A percentile compares a stretch with the other conserved stretches of the same genome.
Evolutionary conservation across 2,888 invertebrate species (phyloP).

Genomic region (Exephanes ischioxanthus): DNA sequence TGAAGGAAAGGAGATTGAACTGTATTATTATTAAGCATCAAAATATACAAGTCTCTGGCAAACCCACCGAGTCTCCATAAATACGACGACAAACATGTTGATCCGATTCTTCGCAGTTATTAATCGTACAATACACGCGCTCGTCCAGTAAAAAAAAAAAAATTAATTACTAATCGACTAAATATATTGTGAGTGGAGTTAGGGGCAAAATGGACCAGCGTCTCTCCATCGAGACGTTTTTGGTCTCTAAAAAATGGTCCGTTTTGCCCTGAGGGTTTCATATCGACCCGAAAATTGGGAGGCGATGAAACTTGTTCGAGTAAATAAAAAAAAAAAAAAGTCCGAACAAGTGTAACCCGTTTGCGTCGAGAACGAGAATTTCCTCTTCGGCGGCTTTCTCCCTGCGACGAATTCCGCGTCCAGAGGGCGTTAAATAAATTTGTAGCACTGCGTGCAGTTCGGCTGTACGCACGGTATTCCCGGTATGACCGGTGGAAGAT

Average conservation of each 20-base stretch:
- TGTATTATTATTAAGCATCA: constrained; percentile 37
- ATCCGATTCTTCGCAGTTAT: neutral
- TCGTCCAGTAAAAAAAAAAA: too few relatives aligned
- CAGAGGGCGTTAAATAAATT: constrained; percentile 69
- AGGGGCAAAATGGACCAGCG: too few relatives aligned
- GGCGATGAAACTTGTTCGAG: too few relatives aligned
- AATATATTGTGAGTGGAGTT: too few relatives aligned
- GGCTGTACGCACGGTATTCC: constrained; percentile 82
- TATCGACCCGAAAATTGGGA: too few relatives aligned
- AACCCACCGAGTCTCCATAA: constrained; percentile 1
- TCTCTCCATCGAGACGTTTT: too few relatives aligned
- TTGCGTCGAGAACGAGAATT: too few relatives aligned
- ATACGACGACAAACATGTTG: neutral
- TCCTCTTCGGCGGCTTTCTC: neutral
- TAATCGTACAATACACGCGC: neutral
- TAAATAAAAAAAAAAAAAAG: too few relatives aligned
- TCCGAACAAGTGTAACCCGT: too few relatives aligned
- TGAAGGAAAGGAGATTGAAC: neutral
- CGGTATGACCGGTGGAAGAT: constrained; percentile 80
- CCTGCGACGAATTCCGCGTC: neutral
- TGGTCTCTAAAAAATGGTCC: too few relatives aligned
- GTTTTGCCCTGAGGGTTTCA: too few relatives aligned
- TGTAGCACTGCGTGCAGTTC: constrained; percentile 82
- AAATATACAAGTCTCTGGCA: constrained; percentile 33
- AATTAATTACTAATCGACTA: neutral